Base-by-base conservation (phyloP, 2,888 invertebrate species). In the Eulithis testata region DNA sequence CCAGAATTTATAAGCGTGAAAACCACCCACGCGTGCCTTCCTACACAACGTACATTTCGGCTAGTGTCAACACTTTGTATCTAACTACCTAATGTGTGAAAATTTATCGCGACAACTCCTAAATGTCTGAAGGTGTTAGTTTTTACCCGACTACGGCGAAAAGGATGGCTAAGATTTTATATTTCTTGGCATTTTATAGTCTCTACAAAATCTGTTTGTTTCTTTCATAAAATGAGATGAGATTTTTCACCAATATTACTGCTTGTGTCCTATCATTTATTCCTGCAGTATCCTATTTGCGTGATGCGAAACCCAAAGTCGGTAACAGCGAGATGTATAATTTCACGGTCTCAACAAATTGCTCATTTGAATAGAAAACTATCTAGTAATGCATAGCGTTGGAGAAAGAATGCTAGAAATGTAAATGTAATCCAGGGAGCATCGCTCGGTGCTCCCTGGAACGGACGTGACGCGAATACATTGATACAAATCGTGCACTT, bases 1-100 rank as follows among this genome's bases (percentile, higher is more conserved):
- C 81, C 80, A 75, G 81, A 54, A 84, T 77, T 83, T 83, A 81
- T 78, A 77, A 83, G 83, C 88, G 85, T 87, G 87, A 84, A 85
- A 86, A 73, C 77, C 82, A 82, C 82, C 83, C 80, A 86, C 87
- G 84, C 84, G 74, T 75, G 76, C 74, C 77, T 72, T 59, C 66
- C 66, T 67, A 57, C 67, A 58, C 63, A 54, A 12, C 49, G 51
- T 59, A 63, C 80, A 47, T 40, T 27, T 58, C 58, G 47, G 31
- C 61, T 59, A 73, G 66, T 77, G 72, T 77, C 72, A 68, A 63
- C 66, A 66, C 63, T 43, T 59, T 53, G 27, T 47, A 55, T 11
- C 12, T 56, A 56, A 36, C 56, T 62, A 61, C 47, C 40, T 58
- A 61, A 37, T 44, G 7, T 58, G 21, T 54, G 51, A 60, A 56